A percentile compares a stretch with the other conserved stretches of the same genome.
These are phyloP conservation scores for Chionis minor DNA, from an alignment of 2,113 vertebrate species.

Conservation along the genomic window DNA sequence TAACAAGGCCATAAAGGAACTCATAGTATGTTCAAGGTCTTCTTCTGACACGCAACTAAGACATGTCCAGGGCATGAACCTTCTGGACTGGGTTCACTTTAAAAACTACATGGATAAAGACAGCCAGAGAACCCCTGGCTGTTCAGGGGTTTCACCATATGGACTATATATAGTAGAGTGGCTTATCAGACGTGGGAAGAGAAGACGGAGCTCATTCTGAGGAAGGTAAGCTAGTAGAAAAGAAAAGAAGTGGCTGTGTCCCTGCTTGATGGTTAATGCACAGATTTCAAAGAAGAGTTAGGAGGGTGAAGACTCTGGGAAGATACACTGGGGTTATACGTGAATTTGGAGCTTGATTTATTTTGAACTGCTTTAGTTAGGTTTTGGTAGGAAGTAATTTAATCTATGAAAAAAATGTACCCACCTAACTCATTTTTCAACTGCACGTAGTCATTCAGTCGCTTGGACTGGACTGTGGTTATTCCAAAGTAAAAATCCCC, in stretches of 20 bases:
- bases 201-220: background rate
- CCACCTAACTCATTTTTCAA: background rate
- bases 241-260: accelerated
- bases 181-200: background rate
- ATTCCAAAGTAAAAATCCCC: background rate
- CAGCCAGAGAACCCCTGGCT: background rate
- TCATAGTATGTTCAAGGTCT: accelerated
- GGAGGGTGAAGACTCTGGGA: background rate
- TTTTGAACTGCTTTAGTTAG: background rate
- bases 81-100: background rate
- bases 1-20: background rate
- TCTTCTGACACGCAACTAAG: background rate
- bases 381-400: background rate
- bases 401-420: background rate
- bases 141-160: accelerated
- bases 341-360: background rate
- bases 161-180: accelerated
- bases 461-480: background rate
- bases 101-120: background rate
- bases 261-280: background rate
- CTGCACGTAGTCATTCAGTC: background rate
- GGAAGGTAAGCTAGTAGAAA: background rate
- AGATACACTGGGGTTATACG: accelerated
- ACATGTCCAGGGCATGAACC: accelerated
- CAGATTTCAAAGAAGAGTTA: background rate